Conservation (phyloP, 2,797 vertebrate genomes). For the Apodemus agrarius region DNA sequence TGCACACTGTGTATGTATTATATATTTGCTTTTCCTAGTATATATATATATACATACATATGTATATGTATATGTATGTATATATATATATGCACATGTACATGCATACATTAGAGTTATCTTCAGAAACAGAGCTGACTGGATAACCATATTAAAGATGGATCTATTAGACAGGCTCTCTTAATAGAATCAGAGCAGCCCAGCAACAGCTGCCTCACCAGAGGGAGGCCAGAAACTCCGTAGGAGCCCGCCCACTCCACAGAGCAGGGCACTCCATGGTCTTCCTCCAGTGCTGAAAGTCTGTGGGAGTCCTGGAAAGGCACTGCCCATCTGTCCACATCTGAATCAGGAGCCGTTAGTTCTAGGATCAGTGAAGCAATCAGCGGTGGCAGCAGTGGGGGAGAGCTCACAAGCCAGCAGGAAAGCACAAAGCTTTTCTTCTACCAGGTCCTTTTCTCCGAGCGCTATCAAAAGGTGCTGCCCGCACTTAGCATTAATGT, state of each 20-base stretch:
- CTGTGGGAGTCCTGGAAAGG: not conserved
- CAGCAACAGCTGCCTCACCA: not conserved
- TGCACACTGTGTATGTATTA: not conserved
- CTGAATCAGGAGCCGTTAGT: not conserved
- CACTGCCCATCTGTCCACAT: not conserved
- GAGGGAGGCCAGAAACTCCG: not conserved
- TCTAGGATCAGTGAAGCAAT: not conserved
- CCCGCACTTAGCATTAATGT: not conserved
- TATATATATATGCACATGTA: not conserved
- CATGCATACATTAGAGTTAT: not conserved
- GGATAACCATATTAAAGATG: not conserved
- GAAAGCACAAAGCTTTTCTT: not conserved
- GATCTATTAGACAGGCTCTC: not conserved
- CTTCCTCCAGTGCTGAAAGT: not conserved
- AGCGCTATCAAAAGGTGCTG: not conserved
- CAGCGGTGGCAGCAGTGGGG: not conserved
- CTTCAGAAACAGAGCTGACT: not conserved
- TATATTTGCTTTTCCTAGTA: not conserved
- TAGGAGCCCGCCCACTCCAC: fast-evolving
- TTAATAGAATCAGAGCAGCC: not conserved
- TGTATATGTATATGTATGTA: not conserved
- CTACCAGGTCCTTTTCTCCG: no score
- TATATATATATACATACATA: no score
- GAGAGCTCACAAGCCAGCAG: not conserved
- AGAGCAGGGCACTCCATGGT: not conserved